Conservation (phyloP, 2,888 invertebrate species). For the Rosalia funebris region DNA sequence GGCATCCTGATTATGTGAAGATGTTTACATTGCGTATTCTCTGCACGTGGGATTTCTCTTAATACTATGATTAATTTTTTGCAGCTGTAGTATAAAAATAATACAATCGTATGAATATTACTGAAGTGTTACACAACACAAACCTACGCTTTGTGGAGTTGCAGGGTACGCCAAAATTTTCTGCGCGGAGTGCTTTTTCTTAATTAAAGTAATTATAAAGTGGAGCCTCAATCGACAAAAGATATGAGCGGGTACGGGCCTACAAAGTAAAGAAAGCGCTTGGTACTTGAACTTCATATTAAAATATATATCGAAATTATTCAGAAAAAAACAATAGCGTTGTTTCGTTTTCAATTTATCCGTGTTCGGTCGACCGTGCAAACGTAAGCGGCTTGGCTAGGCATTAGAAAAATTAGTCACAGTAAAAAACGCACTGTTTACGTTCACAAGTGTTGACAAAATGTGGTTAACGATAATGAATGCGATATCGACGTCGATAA, state of each 20-base stretch:
- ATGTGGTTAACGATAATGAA: no score
- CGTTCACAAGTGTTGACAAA: no score
- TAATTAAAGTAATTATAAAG: conserved; percentile 59
- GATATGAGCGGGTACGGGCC: conserved; percentile 25
- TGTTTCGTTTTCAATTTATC: conserved; percentile 4
- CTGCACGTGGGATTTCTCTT: no score
- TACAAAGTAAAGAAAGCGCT: conserved; percentile 21
- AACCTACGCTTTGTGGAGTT: conserved; percentile 48
- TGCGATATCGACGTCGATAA: no score
- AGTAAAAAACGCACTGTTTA: no score
- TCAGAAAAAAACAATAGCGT: conserved; percentile 19
- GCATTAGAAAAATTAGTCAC: no score
- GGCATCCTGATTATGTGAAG: no score
- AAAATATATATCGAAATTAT: conserved; percentile 23
- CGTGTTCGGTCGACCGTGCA: neutral
- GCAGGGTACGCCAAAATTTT: conserved; percentile 49
- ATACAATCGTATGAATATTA: no score
- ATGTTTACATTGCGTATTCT: no score
- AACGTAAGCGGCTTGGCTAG: neutral
- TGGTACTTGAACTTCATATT: conserved; percentile 10
- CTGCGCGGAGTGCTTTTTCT: conserved; percentile 54
- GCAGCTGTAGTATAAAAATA: no score
- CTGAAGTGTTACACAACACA: conserved; percentile 43
- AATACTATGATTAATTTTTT: no score
- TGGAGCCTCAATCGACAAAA: conserved; percentile 53